These are phyloP conservation scores for Trematomus bernacchii DNA, from an alignment of 2,797 vertebrate genomes.

Conservation along the genomic window DNA sequence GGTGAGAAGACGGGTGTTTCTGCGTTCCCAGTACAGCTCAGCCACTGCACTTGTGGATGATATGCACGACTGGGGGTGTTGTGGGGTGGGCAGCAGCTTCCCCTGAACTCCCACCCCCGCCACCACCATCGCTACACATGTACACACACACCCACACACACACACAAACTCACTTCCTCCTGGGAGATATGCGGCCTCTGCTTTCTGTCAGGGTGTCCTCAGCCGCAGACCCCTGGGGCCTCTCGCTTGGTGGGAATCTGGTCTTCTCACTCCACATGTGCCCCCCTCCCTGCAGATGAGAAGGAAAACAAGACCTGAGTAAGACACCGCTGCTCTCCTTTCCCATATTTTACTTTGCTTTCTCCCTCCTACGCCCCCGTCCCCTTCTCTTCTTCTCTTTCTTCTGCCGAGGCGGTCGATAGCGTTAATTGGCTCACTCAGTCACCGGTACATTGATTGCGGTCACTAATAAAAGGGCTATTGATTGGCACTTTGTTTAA, in stretches of 20 bases:
- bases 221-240: slow-evolving; percentile 83
- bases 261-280: slow-evolving; percentile 57
- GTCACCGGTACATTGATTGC: slow-evolving; percentile 91
- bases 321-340: slow-evolving; percentile 84
- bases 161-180: slow-evolving; percentile 78
- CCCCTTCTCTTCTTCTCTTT: slow-evolving; percentile 53
- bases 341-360: slow-evolving; percentile 60
- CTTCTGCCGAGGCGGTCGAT: slow-evolving; percentile 80
- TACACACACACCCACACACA: slow-evolving; percentile 27
- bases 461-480: slow-evolving; percentile 90
- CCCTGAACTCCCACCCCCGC: slow-evolving; percentile 56
- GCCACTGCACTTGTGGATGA: slow-evolving; percentile 60
- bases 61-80: slow-evolving; percentile 49
- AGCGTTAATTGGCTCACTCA: slow-evolving; percentile 90
- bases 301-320: slow-evolving; percentile 78
- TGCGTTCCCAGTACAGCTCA: slow-evolving; percentile 82
- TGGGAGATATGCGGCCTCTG: slow-evolving; percentile 90
- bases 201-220: slow-evolving; percentile 91
- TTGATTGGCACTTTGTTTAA: slow-evolving; percentile 91
- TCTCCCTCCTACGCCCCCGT: slow-evolving; percentile 39
- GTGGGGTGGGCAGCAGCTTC: slow-evolving; percentile 54
- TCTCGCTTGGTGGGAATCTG: slow-evolving; percentile 89
- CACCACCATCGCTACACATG: slow-evolving; percentile 5
- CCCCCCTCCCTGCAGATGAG: slow-evolving; percentile 57
- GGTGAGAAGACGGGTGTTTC: slow-evolving; percentile 82